Base-by-base conservation (phyloP, 2,888 invertebrate species). In the Agonum fuliginosum region DNA sequence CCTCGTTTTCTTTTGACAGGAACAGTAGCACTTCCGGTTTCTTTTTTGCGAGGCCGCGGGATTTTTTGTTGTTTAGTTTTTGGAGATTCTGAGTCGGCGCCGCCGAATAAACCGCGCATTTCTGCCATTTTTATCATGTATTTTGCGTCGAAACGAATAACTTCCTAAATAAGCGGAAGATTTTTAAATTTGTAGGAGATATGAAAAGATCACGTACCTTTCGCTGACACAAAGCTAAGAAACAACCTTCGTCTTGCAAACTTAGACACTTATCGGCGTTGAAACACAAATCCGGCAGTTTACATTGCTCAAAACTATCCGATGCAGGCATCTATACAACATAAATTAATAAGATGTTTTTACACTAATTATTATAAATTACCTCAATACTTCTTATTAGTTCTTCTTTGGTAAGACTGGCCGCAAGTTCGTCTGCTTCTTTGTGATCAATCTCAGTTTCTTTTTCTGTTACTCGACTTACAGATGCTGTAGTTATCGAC, bases 101-200 rank as follows among this genome's bases (percentile, higher is more conserved):
- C 88, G 1, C 93, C 94, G 84, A 95, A 95, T 79, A 95, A 86
- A 0, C 95, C 95, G 78, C 95, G 90, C 43, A 91, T 90, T 86
- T 95, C 95, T 1, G 95, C 95, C 87, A 95, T 93, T 82, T 93
- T 90, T 81, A 95, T 95, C 90, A 95, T 93, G 84, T 93, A 95
- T 85, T 94, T 93, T 3, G 94, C 94, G 85, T 95, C 93, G 82
- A 95, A 89, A 46, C 92, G 91, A 72, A 93, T 93, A 82, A 95
- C 89, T 87, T 93, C 91, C 90, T 92, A 81, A 72, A 83, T 51
- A 72, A n/a, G n/a, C 19, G 48, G 37, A 30, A 37, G 17, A 51
- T 30, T 8, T 48, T 43, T 12, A 46, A 22, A 6, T 12, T 30
- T 43, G 12, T 41, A 22, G 37, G 34, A n/a, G n/a, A n/a, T n/a